phyloP scores from a whole-genome alignment of 2,797 vertebrate species.

The Microctenopoma steveboyesi region DNA sequence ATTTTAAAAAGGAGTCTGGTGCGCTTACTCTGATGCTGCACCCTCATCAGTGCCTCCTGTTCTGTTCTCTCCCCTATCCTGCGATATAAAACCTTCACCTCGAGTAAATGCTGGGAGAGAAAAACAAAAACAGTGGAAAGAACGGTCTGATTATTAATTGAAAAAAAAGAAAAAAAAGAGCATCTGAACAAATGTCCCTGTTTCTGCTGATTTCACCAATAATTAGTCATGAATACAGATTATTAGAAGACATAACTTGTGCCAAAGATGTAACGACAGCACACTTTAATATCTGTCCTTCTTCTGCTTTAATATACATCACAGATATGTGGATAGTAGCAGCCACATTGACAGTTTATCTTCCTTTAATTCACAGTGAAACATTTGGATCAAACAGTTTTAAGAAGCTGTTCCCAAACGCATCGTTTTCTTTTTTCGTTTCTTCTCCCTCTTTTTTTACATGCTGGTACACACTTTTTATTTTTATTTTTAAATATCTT shows the following conservation, averaged over 20 bases:
- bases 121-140: neutral
- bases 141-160: neutral
- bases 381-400: neutral
- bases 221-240: neutral
- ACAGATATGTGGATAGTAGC: neutral
- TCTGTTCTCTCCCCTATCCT: neutral
- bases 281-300: conserved; percentile 13
- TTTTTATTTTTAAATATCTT: too few species aligned
- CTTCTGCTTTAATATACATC: neutral
- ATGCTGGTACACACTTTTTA: neutral
- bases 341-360: neutral
- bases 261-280: neutral
- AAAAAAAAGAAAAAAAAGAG: neutral
- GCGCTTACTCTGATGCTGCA: conserved; percentile 55
- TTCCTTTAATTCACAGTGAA: neutral
- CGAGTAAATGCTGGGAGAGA: conserved; percentile 14
- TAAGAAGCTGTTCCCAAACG: neutral
- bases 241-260: neutral
- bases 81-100: conserved; percentile 34
- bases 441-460: too few species aligned
- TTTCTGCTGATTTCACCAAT: neutral
- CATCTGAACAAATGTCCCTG: neutral
- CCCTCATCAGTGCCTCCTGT: conserved; percentile 29
- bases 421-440: neutral
- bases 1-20: conserved; percentile 56